Percentiles rank a stretch among this genome's conserved stretches.
phyloP scores from a whole-genome alignment of 2,113 vertebrate species.

The Himantopus leucocephalus region DNA sequence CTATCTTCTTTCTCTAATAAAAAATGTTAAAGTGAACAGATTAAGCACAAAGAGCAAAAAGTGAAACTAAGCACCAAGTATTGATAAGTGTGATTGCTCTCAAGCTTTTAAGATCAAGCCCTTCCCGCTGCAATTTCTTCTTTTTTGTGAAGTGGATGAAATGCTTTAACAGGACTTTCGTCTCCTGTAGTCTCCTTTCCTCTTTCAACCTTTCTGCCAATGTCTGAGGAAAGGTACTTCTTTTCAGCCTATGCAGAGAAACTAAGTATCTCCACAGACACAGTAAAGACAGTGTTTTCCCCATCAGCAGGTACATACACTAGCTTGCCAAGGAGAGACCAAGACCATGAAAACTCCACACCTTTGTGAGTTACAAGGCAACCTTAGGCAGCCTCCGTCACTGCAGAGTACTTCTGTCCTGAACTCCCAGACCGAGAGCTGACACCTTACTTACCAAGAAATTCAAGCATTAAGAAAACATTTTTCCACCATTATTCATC shows the following conservation, averaged over 20 bases:
- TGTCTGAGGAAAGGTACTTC: not conserved
- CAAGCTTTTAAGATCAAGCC: not conserved
- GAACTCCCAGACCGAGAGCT: not conserved
- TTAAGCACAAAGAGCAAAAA: not conserved
- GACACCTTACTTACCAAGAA: not conserved
- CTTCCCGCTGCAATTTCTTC: not conserved
- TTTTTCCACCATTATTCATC: not conserved
- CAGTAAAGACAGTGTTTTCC: not conserved
- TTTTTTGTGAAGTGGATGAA: not conserved
- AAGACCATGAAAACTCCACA: not conserved
- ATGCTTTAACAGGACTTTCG: not conserved
- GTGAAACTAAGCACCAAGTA: not conserved
- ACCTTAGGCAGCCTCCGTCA: not conserved
- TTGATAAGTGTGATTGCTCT: not conserved
- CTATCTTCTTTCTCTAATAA: not conserved
- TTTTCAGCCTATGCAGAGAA: not conserved
- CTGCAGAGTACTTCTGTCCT: not conserved
- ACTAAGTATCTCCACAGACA: not conserved
- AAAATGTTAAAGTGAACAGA: not conserved
- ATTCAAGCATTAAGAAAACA: not conserved
- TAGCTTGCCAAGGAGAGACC: not conserved
- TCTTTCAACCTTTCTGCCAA: not conserved
- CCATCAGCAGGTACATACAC: not conserved
- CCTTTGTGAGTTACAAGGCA: not conserved
- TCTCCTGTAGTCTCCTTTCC: not conserved